Evolutionary conservation across 2,888 invertebrate species (phyloP).

Genomic region (Branchinecta sandiegonensis): DNA sequence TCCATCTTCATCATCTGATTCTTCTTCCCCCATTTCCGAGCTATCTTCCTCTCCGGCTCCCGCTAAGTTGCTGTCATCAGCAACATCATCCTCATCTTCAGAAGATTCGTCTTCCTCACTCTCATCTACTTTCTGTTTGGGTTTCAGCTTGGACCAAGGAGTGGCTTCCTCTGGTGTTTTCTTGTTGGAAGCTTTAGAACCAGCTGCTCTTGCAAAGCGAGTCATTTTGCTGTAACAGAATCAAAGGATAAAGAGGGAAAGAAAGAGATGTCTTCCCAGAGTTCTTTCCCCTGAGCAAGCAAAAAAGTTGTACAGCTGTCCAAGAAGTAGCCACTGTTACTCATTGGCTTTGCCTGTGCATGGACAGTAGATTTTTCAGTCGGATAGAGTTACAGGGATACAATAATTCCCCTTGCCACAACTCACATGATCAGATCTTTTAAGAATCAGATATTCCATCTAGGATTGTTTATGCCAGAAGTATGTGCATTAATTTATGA

Average conservation of each 20-base stretch:
- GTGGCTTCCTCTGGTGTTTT: conserved; percentile 17
- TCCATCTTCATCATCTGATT: conserved; percentile 3
- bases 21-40: conserved; percentile 17
- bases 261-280: no score
- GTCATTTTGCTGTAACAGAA: conserved; percentile 17
- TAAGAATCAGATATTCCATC: no score
- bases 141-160: conserved; percentile 14
- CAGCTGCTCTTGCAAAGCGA: conserved; percentile 16
- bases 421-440: no score
- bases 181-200: conserved; percentile 19
- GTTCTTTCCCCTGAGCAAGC: no score
- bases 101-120: conserved; percentile 10
- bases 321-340: no score
- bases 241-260: background rate
- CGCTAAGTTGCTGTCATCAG: background rate
- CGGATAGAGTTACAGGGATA: no score
- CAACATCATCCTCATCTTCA: background rate
- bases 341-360: no score
- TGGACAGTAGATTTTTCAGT: no score
- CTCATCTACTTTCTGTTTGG: background rate
- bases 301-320: no score
- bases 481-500: no score
- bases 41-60: background rate
- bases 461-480: no score
- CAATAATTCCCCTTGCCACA: no score